A percentile compares a stretch with the other conserved stretches of the same genome.
Evolutionary conservation across 1,140 invertebrate species (phyloP).

Genomic region (Chironomus tepperi): DNA sequence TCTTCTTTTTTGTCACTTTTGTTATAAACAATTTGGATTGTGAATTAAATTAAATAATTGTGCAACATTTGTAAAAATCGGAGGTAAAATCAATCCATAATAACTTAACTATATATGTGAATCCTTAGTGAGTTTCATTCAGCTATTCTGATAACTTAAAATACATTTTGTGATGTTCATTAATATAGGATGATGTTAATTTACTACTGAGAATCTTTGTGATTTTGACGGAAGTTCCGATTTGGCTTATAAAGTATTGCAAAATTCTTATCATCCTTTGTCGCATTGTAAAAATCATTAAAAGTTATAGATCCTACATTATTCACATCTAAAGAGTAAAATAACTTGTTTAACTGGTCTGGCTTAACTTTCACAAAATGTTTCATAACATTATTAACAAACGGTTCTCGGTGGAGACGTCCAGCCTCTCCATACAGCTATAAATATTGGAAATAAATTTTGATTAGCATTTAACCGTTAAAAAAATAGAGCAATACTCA

Average conservation of each 20-base stretch:
- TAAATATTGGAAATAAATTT: neutral
- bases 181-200: too few relatives aligned
- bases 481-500: constrained; percentile 27
- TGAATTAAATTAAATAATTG: too few relatives aligned
- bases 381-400: constrained; percentile 30
- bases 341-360: constrained; percentile 32
- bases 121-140: too few relatives aligned
- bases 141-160: too few relatives aligned
- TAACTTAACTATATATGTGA: too few relatives aligned
- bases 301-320: constrained; percentile 34
- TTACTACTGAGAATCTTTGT: neutral
- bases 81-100: too few relatives aligned
- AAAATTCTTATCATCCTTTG: neutral
- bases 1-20: too few relatives aligned
- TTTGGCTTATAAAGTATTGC: neutral
- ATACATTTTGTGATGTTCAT: too few relatives aligned
- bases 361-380: constrained; percentile 33
- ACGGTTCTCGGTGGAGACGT: constrained; percentile 32
- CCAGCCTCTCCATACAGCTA: constrained; percentile 34
- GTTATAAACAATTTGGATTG: too few relatives aligned
- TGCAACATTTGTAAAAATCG: too few relatives aligned
- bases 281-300: constrained; percentile 4
- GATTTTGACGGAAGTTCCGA: neutral
- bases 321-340: constrained; percentile 32
- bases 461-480: neutral